A percentile compares a stretch with the other conserved stretches of the same genome.
These are phyloP conservation scores for Drosophila setosimentum DNA, from an alignment of 2,888 invertebrate species.

Conservation along the genomic window DNA sequence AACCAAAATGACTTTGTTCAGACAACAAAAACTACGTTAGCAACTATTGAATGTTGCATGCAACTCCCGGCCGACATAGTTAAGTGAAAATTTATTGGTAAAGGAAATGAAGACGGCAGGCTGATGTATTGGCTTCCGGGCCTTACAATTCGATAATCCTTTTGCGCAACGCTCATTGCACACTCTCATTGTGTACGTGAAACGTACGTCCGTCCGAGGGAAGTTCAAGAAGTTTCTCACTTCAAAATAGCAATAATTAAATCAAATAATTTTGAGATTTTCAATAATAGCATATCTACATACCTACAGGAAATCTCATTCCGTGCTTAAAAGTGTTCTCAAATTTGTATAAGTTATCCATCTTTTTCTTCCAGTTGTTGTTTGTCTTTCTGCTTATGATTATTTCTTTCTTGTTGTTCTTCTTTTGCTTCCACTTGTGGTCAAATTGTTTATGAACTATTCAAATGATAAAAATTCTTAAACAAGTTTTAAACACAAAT, in stretches of 20 bases:
- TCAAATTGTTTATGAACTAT: not conserved
- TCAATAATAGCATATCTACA: not conserved
- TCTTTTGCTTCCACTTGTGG: not conserved
- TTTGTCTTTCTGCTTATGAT: not conserved
- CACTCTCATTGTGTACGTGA: not conserved
- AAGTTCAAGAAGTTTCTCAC: not conserved
- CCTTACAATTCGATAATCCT: slow-evolving; percentile 72
- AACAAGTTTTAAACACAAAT: not conserved
- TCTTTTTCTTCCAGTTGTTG: not conserved
- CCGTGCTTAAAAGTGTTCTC: not conserved
- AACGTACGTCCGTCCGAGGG: slow-evolving; percentile 30
- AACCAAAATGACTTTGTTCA: not conserved
- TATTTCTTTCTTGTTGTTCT: not conserved
- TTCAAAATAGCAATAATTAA: not conserved
- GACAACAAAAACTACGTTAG: slow-evolving; percentile 1
- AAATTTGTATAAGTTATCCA: not conserved
- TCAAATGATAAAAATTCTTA: too few relatives aligned
- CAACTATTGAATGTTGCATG: slow-evolving; percentile 52
- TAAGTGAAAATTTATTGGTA: slow-evolving; percentile 75
- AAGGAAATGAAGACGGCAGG: slow-evolving; percentile 70
- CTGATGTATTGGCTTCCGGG: slow-evolving; percentile 75
- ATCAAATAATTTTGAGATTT: not conserved
- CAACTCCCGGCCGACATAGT: slow-evolving; percentile 66
- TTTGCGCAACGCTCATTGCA: slow-evolving; percentile 48
- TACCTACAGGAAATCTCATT: too few relatives aligned